phyloP scores from a whole-genome alignment of 2,888 invertebrate species.

The Smittia sp. region DNA sequence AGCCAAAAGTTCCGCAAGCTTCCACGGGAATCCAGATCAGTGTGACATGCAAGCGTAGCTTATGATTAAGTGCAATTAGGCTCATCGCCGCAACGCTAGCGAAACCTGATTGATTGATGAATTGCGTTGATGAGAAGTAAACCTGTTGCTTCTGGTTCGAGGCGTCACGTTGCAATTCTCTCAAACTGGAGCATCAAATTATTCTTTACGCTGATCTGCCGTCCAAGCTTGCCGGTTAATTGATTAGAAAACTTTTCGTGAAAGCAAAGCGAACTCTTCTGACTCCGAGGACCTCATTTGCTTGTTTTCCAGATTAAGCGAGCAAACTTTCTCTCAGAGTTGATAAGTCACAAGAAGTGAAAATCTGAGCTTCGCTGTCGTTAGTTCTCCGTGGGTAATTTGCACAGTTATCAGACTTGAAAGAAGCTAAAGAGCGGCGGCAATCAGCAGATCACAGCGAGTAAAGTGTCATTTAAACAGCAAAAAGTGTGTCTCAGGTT shows the following conservation, averaged over 20 bases:
- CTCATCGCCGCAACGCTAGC: too few species aligned
- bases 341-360: slow-evolving; percentile 9
- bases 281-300: neutral
- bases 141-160: neutral
- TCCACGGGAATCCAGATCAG: neutral
- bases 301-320: neutral
- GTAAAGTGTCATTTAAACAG: neutral
- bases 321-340: slow-evolving; percentile 24
- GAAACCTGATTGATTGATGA: too few species aligned
- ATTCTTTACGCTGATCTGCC: neutral
- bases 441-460: neutral
- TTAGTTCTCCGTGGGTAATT: slow-evolving; percentile 17
- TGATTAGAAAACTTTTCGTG: neutral
- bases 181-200: neutral
- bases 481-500: slow-evolving; percentile 19
- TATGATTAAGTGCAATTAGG: too few species aligned
- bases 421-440: neutral
- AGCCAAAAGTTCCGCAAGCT: neutral
- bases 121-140: neutral
- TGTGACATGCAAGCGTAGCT: neutral
- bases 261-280: neutral
- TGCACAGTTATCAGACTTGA: slow-evolving; percentile 37
- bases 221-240: neutral
- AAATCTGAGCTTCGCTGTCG: slow-evolving; percentile 11
- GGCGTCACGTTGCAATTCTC: neutral